Base-by-base conservation (phyloP, 1,140 invertebrate genomes). In the Penaeus vannamei region DNA sequence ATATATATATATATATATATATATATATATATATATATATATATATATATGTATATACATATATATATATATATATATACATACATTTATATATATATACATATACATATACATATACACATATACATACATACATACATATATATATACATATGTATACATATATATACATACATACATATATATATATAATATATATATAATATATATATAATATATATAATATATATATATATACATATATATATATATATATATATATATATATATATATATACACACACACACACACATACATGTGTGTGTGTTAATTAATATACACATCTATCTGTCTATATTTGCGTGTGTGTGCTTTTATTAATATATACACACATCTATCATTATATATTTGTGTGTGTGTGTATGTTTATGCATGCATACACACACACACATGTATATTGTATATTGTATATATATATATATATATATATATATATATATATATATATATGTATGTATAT, bases 381-480 rank as follows among this genome's bases (percentile, higher is more conserved):
- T 42, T 84, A 76, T 84, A 76, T 84, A 76, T 84, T 42, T 84
- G 42, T 84, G 42, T 66, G 42, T 84, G 42, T 84, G 61, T 84
- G n/a, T 61, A 61, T 36, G 19, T 36, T 7, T 36, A 61, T 69
- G 46, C 61, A 76, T 84, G 90, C 69, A 87, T 85, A 87, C 23
- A 91, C 84, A 80, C 79, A 29, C 26, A 90, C 80, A 46, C 79
- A 87, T 36, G 76, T 91, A 59, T 76, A 86, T 32, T 76, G 62
- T 84, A 76, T 72, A 72, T 72, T 7, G 5, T 62, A 62, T 83
- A 72, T 66, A 72, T 83, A 83, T 66, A 72, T 83, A 83, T 83
- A 53, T 84, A 84, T 64, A 76, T 84, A 84, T 84, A 85, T 91
- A 85, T 84, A 72, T 89, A 29, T 86, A 76, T 84, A 76, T 64